Evolutionary conservation across 2,797 vertebrate species (phyloP), one percentile per base, ranked within the genome.

Genomic region (Acomys russatus): DNA sequence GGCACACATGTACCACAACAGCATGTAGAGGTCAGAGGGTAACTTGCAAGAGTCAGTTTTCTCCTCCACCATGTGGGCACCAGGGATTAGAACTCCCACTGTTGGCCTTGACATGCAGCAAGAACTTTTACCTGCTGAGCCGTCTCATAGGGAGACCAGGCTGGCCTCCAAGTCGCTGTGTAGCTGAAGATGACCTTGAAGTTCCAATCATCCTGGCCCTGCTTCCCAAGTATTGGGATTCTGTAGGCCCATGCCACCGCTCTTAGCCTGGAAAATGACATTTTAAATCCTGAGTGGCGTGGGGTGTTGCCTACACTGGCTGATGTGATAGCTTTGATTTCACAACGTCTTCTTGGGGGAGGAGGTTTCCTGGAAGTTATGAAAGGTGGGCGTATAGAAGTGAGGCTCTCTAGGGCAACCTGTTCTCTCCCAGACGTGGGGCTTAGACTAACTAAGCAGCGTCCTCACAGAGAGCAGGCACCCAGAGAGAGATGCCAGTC

Each of bases 281-380:
- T 70, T 74, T 66, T 22, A 89, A 33, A 30, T 80, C 1, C 14
- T n/a, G 22, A 64, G 85, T 70, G 64, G 20, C 30, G 14, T 33
- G 14, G n/a, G 68, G 7, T 25, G 33, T 49, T 6, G 1, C 85
- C 71, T 17, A 44, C n/a, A 18, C 25, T 87, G 51, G 25, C 54
- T 44, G 86, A 38, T 44, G 10, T 17, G 79, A 51, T 0, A 4
- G 64, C 23, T 70, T n/a, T 8, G 63, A 51, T 85, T 95, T 68
- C 74, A n/a, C 59, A 68, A 71, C 1, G 3, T 35, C 5, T 82
- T 95, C 51, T 61, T 88, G 35, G 64, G 30, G 73, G 88, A 61
- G 38, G 44, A 91, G 94, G 78, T n/a, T 93, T 96, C 91, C 96
- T 44, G 93, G 33, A 61, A 12, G 51, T 94, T 77, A 70, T 35